A percentile compares a stretch with the other conserved stretches of the same genome.
These are phyloP conservation scores for Thunnus thynnus DNA, from an alignment of 2,113 vertebrate species.

Conservation along the genomic window DNA sequence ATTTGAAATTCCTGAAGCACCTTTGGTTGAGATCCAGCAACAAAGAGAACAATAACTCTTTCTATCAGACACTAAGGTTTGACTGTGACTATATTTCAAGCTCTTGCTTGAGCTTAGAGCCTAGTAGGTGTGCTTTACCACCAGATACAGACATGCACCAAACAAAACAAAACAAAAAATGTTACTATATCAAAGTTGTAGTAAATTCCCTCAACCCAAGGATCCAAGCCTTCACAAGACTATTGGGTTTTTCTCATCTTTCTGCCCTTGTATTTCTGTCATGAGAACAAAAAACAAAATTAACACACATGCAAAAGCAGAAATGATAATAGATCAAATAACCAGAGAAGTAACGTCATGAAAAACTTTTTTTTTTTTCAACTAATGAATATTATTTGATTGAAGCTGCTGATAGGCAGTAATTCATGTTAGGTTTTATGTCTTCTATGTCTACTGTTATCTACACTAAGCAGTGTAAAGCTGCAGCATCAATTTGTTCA, in stretches of 20 bases:
- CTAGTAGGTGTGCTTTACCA: slow-evolving; percentile 12
- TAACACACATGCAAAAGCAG: neutral
- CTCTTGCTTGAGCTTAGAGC: slow-evolving; percentile 16
- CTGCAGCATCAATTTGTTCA: too few relatives aligned
- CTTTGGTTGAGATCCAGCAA: slow-evolving; percentile 52
- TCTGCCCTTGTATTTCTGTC: neutral
- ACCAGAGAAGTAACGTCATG: neutral
- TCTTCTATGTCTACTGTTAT: too few relatives aligned
- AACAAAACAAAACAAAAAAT: neutral
- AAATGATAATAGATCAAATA: neutral
- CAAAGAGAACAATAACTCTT: slow-evolving; percentile 61
- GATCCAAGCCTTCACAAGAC: too few relatives aligned
- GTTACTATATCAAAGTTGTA: neutral
- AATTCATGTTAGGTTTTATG: too few relatives aligned
- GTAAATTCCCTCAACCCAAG: neutral
- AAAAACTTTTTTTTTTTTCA: too few relatives aligned
- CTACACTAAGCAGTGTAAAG: too few relatives aligned
- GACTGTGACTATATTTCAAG: slow-evolving; percentile 54
- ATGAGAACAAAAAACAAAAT: neutral
- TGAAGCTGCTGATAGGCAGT: too few relatives aligned
- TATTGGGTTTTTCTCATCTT: neutral
- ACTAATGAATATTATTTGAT: too few relatives aligned
- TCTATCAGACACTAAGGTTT: slow-evolving; percentile 41
- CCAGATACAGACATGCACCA: neutral
- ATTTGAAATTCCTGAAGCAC: slow-evolving; percentile 49